Evolutionary conservation across 2,797 vertebrate species (phyloP), one percentile per base, ranked within the genome.

Genomic region (Syngnathus rostellatus): DNA sequence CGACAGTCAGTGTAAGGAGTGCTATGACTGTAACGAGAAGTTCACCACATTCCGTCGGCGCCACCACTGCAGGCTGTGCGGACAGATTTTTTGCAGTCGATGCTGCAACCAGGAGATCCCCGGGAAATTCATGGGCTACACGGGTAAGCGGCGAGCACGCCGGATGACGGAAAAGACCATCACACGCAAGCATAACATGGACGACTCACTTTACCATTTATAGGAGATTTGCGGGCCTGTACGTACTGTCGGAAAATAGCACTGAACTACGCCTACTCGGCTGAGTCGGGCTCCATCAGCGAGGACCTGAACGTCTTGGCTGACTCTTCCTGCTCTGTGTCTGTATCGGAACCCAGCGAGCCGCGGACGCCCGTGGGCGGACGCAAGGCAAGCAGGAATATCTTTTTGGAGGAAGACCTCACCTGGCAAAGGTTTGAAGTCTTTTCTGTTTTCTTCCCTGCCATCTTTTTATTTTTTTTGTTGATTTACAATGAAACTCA

Each of bases 71-170:
- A 91, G 97, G 1, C 89, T 99, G 1, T 99, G 97, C 46, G 97
- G 97, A 1, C 97, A 99, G 88, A 99, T 99, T 80, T 99, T 99
- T 86, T 99, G 97, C 78, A 99, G 97, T 84, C 93, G 97, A 76
- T 99, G 97, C 86, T 99, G 97, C 86, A 99, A 96, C 88, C 97
- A 99, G 85, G 97, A 99, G 83, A 99, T 99, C 69, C 96, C 97
- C 16, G 97, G 97, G 63, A 99, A 97, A 87, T 99, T 98, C 88
- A 99, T 99, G 97, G 97, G 97, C 69, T 99, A 99, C 85, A 97
- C 97, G 55, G 97, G 97, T 68, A 8, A 17, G 23, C 19, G 4
- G 38, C 11, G 16, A 0, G 31, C 31, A 31, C 21, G 31, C 6
- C 12, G 17, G 2, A 8, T 31, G 6, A 57, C 37, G 12, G 31